phyloP scores from a whole-genome alignment of 2,888 invertebrate species.

The Mylabris sibirica region DNA sequence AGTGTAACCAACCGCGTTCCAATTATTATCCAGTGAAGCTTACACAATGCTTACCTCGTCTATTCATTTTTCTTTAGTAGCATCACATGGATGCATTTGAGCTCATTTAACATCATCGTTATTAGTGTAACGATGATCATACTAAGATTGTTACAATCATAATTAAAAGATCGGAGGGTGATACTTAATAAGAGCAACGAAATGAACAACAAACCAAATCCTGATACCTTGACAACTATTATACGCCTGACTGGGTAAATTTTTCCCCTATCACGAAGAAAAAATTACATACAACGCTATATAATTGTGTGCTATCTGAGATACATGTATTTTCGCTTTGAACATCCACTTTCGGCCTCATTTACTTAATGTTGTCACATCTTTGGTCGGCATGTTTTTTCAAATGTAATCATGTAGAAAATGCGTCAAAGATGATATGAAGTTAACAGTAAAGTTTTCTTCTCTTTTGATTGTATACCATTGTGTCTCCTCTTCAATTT shows the following conservation, averaged over 20 bases:
- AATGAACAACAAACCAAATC: slow-evolving; percentile 1
- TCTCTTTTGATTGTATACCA: background rate
- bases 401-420: background rate
- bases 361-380: background rate
- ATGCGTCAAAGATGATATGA: background rate
- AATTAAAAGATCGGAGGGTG: slow-evolving; percentile 1
- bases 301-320: too few relatives aligned
- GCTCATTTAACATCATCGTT: slow-evolving; percentile 17
- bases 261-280: too few relatives aligned
- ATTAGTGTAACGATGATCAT: slow-evolving; percentile 17
- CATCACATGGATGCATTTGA: slow-evolving; percentile 6
- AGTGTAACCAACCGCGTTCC: slow-evolving; percentile 59
- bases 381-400: background rate
- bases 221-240: background rate
- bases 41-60: slow-evolving; percentile 34
- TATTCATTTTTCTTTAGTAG: slow-evolving; percentile 16
- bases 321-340: background rate
- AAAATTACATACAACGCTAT: too few relatives aligned
- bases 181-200: background rate
- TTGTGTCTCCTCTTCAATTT: background rate
- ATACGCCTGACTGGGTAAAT: too few relatives aligned
- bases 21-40: slow-evolving; percentile 58
- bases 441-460: slow-evolving; percentile 1
- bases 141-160: background rate
- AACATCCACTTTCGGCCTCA: background rate